A percentile compares a stretch with the other conserved stretches of the same genome.
phyloP scores from a whole-genome alignment of 2,797 vertebrate genomes.

The Buceros bicornis region DNA sequence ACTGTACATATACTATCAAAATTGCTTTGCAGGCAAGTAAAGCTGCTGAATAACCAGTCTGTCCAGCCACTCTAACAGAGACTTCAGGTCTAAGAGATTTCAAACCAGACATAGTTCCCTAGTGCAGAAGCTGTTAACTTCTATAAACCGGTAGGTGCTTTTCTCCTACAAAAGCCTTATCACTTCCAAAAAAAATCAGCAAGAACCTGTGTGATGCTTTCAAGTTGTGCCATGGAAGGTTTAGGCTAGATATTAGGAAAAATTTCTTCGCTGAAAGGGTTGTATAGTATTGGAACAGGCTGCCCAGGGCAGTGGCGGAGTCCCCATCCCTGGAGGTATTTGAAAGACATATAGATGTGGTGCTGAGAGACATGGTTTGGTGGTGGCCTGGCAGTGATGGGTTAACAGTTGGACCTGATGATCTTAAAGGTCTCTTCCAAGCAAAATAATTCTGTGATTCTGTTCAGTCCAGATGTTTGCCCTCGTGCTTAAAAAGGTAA shows the following conservation, averaged over 20 bases:
- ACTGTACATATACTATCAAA: not conserved
- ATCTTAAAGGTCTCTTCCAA: too few species aligned
- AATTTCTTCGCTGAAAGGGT: too few species aligned
- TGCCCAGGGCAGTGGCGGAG: too few species aligned
- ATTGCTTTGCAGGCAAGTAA: not conserved
- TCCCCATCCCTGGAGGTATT: too few species aligned
- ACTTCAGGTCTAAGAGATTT: not conserved
- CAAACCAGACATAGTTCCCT: not conserved
- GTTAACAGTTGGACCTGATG: too few species aligned
- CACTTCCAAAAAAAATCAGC: not conserved
- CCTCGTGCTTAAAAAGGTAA: not conserved
- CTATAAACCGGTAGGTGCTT: not conserved
- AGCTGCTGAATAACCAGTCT: conserved; percentile 48
- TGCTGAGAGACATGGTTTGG: too few species aligned
- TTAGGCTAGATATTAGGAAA: too few species aligned
- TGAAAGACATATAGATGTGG: too few species aligned
- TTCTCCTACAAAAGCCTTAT: not conserved
- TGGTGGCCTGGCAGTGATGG: too few species aligned
- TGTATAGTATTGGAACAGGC: too few species aligned
- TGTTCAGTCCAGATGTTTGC: not conserved
- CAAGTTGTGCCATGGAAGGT: not conserved
- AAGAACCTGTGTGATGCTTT: not conserved
- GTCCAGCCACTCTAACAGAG: not conserved
- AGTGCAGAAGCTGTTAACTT: not conserved
- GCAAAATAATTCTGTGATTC: too few species aligned